phyloP scores from a whole-genome alignment of 1,140 invertebrate species.

The Frieseomelitta varia region DNA sequence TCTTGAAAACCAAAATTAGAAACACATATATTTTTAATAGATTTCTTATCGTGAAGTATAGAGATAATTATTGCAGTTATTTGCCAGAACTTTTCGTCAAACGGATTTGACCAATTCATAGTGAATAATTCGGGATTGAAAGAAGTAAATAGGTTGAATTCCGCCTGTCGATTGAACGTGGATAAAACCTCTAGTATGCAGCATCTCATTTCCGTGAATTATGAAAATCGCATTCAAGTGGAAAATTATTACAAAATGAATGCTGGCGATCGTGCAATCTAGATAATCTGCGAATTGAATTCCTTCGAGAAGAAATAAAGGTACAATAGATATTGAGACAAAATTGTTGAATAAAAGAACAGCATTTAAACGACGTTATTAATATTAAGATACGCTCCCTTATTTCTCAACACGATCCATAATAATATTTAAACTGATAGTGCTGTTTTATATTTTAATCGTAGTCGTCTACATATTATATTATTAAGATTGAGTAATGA shows the following conservation, averaged over 20 bases:
- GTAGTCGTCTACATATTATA: not conserved
- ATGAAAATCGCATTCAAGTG: slow-evolving; percentile 29
- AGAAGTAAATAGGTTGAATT: slow-evolving; percentile 24
- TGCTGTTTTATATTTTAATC: not conserved
- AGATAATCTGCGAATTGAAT: slow-evolving; percentile 16
- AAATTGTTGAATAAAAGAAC: slow-evolving; percentile 4
- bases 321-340: slow-evolving; percentile 5
- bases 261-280: slow-evolving; percentile 8
- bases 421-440: not conserved
- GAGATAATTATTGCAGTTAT: not conserved
- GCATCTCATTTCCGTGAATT: slow-evolving; percentile 18
- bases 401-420: not conserved
- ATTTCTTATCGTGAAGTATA: not conserved
- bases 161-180: slow-evolving; percentile 14
- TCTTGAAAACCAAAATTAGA: not conserved
- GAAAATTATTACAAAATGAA: slow-evolving; percentile 32
- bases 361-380: not conserved
- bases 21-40: not conserved
- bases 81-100: not conserved
- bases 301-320: not conserved
- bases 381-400: not conserved
- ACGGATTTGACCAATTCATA: not conserved
- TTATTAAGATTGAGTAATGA: no score
- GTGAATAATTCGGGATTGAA: not conserved
- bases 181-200: slow-evolving; percentile 10